Evolutionary conservation across 2,888 invertebrate species (phyloP).

Genomic region (Polietes domitor): DNA sequence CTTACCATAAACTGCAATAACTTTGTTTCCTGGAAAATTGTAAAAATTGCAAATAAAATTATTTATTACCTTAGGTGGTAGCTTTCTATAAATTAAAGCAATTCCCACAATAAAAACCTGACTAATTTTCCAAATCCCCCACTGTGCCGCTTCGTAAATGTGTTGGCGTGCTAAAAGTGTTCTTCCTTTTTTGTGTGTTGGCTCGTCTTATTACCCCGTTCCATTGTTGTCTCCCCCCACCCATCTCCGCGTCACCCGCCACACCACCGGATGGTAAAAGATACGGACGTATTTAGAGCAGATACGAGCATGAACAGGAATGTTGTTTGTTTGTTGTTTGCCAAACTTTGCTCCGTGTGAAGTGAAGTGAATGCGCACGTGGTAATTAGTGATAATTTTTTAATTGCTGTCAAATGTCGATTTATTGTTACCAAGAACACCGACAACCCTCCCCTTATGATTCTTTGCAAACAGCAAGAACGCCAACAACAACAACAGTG

Average conservation of each 20-base stretch:
- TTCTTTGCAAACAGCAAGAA: neutral
- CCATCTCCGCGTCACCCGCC: neutral
- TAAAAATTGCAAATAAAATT: too few relatives aligned
- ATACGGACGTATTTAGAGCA: constrained; percentile 21
- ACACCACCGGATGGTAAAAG: neutral
- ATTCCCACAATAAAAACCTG: too few relatives aligned
- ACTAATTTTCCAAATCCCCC: too few relatives aligned
- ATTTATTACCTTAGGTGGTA: too few relatives aligned
- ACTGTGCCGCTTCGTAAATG: too few relatives aligned
- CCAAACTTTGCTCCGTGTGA: constrained; percentile 43
- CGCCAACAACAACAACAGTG: neutral
- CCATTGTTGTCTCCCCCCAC: neutral
- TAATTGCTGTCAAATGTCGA: constrained; percentile 79
- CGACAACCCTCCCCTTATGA: too few relatives aligned
- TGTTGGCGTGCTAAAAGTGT: constrained; percentile 61
- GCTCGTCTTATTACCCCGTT: constrained; percentile 2
- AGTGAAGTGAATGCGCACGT: constrained; percentile 74
- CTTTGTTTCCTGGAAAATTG: too few relatives aligned
- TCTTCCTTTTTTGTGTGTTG: constrained; percentile 44
- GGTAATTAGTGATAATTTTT: constrained; percentile 79
- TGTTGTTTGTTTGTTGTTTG: constrained; percentile 19
- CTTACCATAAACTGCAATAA: too few relatives aligned
- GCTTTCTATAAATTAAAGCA: too few relatives aligned
- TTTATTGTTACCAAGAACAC: constrained; percentile 70
- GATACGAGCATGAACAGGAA: constrained; percentile 23